These are phyloP conservation scores for Serilophus lunatus DNA, from an alignment of 2,113 vertebrate species.

Conservation along the genomic window DNA sequence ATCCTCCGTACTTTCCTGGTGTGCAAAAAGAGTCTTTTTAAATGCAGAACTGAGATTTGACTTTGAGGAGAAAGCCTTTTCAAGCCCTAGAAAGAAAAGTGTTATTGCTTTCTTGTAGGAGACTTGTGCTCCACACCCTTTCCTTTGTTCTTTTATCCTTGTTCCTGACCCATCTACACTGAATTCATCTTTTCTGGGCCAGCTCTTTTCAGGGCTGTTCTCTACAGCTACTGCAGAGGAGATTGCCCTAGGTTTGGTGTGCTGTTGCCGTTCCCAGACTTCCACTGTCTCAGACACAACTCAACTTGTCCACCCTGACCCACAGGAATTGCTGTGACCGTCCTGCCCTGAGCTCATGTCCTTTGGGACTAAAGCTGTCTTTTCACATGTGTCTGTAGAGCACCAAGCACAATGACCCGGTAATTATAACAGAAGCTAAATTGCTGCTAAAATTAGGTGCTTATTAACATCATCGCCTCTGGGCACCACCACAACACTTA, in stretches of 20 bases:
- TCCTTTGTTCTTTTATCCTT: not conserved
- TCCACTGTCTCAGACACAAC: not conserved
- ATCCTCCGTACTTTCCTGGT: not conserved
- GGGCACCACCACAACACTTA: constrained; percentile 31
- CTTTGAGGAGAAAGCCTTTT: not conserved
- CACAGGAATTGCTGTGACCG: not conserved
- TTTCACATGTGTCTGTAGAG: not conserved
- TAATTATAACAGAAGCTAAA: constrained; percentile 50
- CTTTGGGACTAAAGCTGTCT: not conserved
- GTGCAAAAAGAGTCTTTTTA: not conserved
- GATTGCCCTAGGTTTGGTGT: not conserved
- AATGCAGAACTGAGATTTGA: not conserved
- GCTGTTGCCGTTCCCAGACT: not conserved
- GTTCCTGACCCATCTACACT: not conserved
- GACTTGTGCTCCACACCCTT: not conserved
- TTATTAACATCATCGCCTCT: constrained; percentile 47
- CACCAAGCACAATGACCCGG: not conserved
- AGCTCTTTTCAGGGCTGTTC: not conserved
- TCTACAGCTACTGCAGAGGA: not conserved
- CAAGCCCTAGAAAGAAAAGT: not conserved
- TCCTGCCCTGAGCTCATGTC: not conserved
- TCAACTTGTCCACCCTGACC: not conserved
- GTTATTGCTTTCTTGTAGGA: not conserved
- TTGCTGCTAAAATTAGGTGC: constrained; percentile 60
- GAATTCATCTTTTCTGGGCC: not conserved